Conservation (phyloP, 1,140 invertebrate species). For the Diachasma alloeum region DNA sequence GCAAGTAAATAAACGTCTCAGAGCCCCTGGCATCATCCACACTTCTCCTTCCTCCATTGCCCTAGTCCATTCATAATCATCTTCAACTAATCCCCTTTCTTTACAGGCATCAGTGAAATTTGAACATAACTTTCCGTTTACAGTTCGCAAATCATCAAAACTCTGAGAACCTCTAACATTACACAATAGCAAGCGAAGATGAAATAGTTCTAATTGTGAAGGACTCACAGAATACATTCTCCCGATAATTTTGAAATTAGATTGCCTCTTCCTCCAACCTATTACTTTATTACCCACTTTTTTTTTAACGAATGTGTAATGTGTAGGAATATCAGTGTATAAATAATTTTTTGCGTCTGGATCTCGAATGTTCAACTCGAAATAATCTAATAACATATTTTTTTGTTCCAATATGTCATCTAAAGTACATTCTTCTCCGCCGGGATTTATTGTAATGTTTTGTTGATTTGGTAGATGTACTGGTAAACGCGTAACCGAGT, state of each 20-base stretch:
- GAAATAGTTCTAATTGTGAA: too few relatives aligned
- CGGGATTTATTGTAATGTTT: too few relatives aligned
- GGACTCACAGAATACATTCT: too few relatives aligned
- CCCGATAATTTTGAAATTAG: too few relatives aligned
- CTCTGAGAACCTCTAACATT: too few relatives aligned
- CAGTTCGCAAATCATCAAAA: too few relatives aligned
- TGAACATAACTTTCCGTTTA: background rate
- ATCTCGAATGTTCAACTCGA: background rate
- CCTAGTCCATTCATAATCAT: too few relatives aligned
- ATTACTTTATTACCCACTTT: background rate
- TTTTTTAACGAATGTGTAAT: background rate
- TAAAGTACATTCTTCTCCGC: too few relatives aligned
- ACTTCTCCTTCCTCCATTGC: constrained; percentile 20
- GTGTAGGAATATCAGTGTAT: background rate
- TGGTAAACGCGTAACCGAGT: background rate
- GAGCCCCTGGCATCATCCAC: constrained; percentile 23
- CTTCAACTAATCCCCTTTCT: constrained; percentile 17
- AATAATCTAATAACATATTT: too few relatives aligned
- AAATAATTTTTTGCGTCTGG: background rate
- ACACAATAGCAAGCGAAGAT: too few relatives aligned
- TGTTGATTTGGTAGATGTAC: too few relatives aligned
- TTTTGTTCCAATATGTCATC: too few relatives aligned
- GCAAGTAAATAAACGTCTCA: constrained; percentile 17
- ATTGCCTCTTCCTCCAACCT: background rate
- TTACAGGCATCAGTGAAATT: constrained; percentile 19